These are phyloP conservation scores for Drosophila bunnanda DNA, from an alignment of 2,888 invertebrate species.

Conservation along the genomic window DNA sequence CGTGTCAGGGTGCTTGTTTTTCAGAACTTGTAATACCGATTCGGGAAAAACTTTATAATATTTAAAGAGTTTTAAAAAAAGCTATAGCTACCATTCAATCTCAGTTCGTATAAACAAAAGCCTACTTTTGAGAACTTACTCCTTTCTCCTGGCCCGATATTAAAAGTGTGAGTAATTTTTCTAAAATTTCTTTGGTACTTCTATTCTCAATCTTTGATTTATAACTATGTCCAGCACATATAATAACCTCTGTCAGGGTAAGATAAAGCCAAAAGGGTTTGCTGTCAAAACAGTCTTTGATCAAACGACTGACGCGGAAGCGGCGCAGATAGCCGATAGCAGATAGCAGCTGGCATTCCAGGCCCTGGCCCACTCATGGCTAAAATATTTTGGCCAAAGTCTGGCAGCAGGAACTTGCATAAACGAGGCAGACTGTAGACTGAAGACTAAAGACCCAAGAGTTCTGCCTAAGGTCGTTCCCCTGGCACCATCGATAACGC, in stretches of 20 bases:
- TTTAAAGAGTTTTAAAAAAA: no score
- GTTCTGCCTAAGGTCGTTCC: conserved; percentile 61
- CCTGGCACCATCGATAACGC: conserved; percentile 52
- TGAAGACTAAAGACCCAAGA: conserved; percentile 46
- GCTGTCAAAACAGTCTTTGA: conserved; percentile 48
- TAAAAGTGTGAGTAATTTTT: no score
- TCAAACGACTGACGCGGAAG: conserved; percentile 49
- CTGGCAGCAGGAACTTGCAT: conserved; percentile 34
- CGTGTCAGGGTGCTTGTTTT: no score
- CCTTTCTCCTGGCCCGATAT: no score
- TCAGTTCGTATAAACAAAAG: no score
- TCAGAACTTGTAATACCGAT: no score
- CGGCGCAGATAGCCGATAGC: conserved; percentile 27
- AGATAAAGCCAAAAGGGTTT: conserved; percentile 27
- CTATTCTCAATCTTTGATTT: background rate
- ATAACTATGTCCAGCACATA: background rate
- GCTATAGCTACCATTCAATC: no score
- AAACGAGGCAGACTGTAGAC: conserved; percentile 21
- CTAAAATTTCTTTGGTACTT: background rate
- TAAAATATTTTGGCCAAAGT: conserved; percentile 61
- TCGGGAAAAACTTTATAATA: no score
- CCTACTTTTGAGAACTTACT: no score
- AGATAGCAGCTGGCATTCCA: conserved; percentile 15
- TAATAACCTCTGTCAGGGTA: background rate
- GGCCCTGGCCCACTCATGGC: conserved; percentile 34